These are phyloP conservation scores for Tribolium madens DNA, from an alignment of 1,140 invertebrate genomes.

Conservation along the genomic window DNA sequence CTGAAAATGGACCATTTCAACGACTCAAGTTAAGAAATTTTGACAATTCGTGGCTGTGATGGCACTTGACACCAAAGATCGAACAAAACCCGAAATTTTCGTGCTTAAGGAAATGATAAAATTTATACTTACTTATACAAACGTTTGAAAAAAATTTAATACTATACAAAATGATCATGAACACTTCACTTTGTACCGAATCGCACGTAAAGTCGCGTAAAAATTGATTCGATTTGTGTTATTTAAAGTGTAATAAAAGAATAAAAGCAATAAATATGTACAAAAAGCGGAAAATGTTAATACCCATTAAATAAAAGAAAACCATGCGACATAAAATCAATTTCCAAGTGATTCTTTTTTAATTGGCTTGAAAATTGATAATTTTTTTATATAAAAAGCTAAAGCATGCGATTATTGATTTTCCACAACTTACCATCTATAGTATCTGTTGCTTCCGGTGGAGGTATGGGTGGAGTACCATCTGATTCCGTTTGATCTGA, in stretches of 20 bases:
- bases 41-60: background rate
- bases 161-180: background rate
- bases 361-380: slow-evolving; percentile 14
- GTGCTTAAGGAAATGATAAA: slow-evolving; percentile 7
- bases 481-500: slow-evolving; percentile 67
- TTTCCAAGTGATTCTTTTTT: background rate
- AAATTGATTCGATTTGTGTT: background rate
- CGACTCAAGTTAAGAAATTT: background rate
- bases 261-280: slow-evolving; percentile 28
- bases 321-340: slow-evolving; percentile 12
- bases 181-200: slow-evolving; percentile 24
- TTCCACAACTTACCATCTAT: slow-evolving; percentile 70
- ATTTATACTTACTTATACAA: slow-evolving; percentile 29
- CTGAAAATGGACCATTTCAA: too few species aligned
- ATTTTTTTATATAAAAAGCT: slow-evolving; percentile 21
- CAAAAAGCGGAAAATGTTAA: slow-evolving; percentile 37
- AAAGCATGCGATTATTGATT: slow-evolving; percentile 29
- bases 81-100: background rate
- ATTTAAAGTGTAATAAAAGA: slow-evolving; percentile 10
- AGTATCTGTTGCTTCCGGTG: slow-evolving; percentile 71
- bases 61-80: background rate
- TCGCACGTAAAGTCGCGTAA: background rate
- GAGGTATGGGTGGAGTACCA: slow-evolving; percentile 66
- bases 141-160: background rate
- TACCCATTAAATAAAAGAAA: slow-evolving; percentile 22